phyloP scores from a whole-genome alignment of 2,888 invertebrate genomes.

The Alsophila aescularia region DNA sequence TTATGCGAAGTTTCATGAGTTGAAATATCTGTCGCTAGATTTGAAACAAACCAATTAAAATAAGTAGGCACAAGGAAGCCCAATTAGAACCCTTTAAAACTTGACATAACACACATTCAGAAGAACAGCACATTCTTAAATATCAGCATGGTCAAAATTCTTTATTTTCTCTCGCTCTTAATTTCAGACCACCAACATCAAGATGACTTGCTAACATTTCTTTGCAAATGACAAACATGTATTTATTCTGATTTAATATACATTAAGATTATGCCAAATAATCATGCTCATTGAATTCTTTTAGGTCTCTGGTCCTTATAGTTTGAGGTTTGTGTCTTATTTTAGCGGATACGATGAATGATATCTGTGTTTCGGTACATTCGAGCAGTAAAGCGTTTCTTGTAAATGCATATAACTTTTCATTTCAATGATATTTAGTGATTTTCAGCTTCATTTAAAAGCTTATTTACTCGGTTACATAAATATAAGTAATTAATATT shows the following conservation, averaged over 20 bases:
- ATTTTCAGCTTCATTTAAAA: too few relatives aligned
- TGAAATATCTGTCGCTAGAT: too few relatives aligned
- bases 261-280: slow-evolving; percentile 15
- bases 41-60: too few relatives aligned
- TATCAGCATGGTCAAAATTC: too few relatives aligned
- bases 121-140: too few relatives aligned
- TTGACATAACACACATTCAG: too few relatives aligned
- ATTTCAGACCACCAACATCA: not conserved
- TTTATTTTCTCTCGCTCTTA: not conserved
- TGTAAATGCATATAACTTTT: not conserved
- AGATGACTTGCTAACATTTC: slow-evolving; percentile 1
- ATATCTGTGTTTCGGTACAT: slow-evolving; percentile 66
- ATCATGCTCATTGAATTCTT: slow-evolving; percentile 48
- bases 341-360: slow-evolving; percentile 65
- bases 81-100: too few relatives aligned
- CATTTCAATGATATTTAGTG: too few relatives aligned
- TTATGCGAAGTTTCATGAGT: too few relatives aligned
- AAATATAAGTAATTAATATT: too few relatives aligned
- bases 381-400: slow-evolving; percentile 20
- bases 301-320: slow-evolving; percentile 62
- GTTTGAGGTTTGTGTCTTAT: slow-evolving; percentile 59
- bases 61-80: too few relatives aligned
- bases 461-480: too few relatives aligned
- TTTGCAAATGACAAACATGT: slow-evolving; percentile 1
- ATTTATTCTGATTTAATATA: slow-evolving; percentile 12